Percentiles rank a stretch among this genome's conserved stretches.
Evolutionary conservation across 1,140 invertebrate genomes (phyloP).

Genomic region (Globodera ellingtonae): DNA sequence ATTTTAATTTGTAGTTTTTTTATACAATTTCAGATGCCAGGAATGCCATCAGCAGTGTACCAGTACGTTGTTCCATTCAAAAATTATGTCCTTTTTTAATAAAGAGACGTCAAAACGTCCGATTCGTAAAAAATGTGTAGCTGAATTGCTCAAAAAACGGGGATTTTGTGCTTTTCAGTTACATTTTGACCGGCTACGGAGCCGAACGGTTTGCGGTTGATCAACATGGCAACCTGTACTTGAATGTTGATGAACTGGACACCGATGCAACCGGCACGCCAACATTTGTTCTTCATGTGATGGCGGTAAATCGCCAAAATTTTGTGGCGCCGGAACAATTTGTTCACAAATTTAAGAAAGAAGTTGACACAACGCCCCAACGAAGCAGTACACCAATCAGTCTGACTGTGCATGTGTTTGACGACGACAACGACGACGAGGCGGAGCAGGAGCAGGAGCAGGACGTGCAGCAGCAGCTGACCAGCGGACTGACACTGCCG

Average conservation of each 20-base stretch:
- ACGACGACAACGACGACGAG: constrained; percentile 30
- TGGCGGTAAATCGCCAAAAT: constrained; percentile 2
- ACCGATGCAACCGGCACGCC: constrained; percentile 53
- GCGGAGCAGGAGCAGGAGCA: neutral
- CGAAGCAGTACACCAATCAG: constrained; percentile 57
- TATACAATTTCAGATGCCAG: constrained; percentile 54
- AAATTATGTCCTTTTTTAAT: neutral
- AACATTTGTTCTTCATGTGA: constrained; percentile 60
- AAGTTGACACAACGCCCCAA: constrained; percentile 60
- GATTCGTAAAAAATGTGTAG: too few relatives aligned
- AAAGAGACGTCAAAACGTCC: too few relatives aligned
- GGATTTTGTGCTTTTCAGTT: neutral
- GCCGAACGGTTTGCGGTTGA: constrained; percentile 64
- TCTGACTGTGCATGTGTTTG: constrained; percentile 59
- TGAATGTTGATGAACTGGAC: constrained; percentile 36
- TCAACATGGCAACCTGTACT: constrained; percentile 60
- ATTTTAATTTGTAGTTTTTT: constrained; percentile 4
- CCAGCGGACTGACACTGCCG: constrained; percentile 57
- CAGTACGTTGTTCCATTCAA: constrained; percentile 39
- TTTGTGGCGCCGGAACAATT: neutral
- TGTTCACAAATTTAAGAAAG: constrained; percentile 19
- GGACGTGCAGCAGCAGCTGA: neutral
- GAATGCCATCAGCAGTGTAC: constrained; percentile 64
- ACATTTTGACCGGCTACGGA: constrained; percentile 58
- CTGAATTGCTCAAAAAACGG: too few relatives aligned